Evolutionary conservation across 2,797 vertebrate species (phyloP).

Genomic region (Falco concolor): DNA sequence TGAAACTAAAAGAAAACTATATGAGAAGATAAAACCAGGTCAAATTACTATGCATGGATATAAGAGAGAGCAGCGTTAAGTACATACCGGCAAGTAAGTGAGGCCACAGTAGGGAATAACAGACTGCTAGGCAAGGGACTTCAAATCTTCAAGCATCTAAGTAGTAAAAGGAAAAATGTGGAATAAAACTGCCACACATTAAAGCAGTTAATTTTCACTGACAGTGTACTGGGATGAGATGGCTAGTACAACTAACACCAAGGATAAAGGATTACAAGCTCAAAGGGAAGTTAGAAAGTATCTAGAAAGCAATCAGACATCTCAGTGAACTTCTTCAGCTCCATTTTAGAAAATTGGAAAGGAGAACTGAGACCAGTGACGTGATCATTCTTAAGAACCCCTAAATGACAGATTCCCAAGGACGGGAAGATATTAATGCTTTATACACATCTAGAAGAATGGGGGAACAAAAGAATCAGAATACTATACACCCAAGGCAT

Average conservation of each 20-base stretch:
- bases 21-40: not conserved
- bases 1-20: not conserved
- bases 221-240: not conserved
- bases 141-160: not conserved
- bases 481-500: not conserved
- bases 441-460: fast-evolving
- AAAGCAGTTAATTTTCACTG: not conserved
- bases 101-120: not conserved
- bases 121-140: not conserved
- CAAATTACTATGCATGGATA: not conserved
- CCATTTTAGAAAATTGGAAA: not conserved
- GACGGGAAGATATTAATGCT: not conserved
- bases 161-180: not conserved
- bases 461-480: not conserved
- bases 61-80: not conserved
- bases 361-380: not conserved
- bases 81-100: not conserved
- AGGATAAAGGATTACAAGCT: not conserved
- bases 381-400: not conserved
- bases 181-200: not conserved
- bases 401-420: not conserved
- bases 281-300: not conserved
- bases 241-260: not conserved
- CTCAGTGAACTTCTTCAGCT: not conserved
- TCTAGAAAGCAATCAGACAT: not conserved